These are phyloP conservation scores for Pavo muticus DNA, from an alignment of 2,113 vertebrate species.

Conservation along the genomic window DNA sequence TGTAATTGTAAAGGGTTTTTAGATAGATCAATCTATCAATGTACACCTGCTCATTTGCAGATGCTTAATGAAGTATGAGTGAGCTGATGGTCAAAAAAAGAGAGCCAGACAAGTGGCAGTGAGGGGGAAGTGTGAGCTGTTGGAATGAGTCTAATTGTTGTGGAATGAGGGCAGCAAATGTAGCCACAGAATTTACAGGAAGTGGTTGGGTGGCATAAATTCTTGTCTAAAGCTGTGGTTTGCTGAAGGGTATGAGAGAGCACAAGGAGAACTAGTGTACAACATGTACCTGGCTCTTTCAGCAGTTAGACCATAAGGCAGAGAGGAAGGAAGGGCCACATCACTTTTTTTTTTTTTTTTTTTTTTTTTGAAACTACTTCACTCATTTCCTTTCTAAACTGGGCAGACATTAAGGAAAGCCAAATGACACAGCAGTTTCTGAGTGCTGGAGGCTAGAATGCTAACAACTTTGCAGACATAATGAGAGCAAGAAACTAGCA, in stretches of 20 bases:
- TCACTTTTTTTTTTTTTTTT: neutral
- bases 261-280: neutral
- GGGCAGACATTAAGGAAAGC: neutral
- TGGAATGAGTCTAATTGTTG: neutral
- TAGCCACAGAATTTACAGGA: neutral
- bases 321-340: neutral
- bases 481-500: neutral
- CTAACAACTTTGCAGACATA: neutral
- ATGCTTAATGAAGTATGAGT: neutral
- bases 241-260: neutral
- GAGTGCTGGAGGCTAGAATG: neutral
- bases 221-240: neutral
- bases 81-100: neutral
- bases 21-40: neutral
- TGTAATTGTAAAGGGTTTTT: neutral
- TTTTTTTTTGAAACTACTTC: neutral
- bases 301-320: neutral
- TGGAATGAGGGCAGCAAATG: neutral
- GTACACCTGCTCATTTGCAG: neutral
- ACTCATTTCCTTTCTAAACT: neutral
- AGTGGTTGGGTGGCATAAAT: neutral
- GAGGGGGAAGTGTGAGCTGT: neutral
- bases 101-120: neutral
- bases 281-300: neutral
- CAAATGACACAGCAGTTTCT: constrained; percentile 2